phyloP scores from a whole-genome alignment of 2,888 invertebrate species.

The Drosophila ezoana region DNA sequence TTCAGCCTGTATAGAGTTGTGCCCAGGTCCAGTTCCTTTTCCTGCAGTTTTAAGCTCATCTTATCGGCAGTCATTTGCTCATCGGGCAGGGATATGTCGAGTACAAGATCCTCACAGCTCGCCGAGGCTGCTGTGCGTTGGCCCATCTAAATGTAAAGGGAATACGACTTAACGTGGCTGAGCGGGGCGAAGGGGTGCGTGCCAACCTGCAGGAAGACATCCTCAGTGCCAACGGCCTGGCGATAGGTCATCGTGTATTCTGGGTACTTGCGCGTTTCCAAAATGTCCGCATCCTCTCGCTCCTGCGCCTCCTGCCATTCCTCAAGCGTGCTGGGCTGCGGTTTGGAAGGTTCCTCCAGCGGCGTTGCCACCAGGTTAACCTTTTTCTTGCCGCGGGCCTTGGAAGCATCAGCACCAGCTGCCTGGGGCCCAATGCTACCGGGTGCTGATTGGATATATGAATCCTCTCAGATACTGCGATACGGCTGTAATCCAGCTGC shows the following conservation, averaged over 20 bases:
- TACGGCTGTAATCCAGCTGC: neutral
- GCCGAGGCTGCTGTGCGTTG: constrained; percentile 91
- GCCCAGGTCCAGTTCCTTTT: constrained; percentile 87
- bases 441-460: constrained; percentile 82
- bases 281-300: constrained; percentile 86
- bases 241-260: constrained; percentile 93
- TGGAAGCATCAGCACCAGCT: constrained; percentile 9
- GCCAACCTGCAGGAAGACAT: constrained; percentile 92
- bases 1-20: constrained; percentile 89
- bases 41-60: constrained; percentile 90
- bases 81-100: constrained; percentile 90
- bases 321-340: constrained; percentile 69
- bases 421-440: constrained; percentile 83
- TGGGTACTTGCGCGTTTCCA: constrained; percentile 89
- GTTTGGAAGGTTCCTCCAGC: constrained; percentile 40
- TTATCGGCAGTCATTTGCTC: constrained; percentile 89
- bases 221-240: constrained; percentile 93
- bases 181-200: neutral
- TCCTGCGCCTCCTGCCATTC: constrained; percentile 85
- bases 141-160: constrained; percentile 88
- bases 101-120: constrained; percentile 95
- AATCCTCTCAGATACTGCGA: constrained; percentile 1
- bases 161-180: constrained; percentile 8
- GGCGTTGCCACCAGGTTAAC: constrained; percentile 64
- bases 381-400: constrained; percentile 35